Evolutionary conservation across 2,797 vertebrate species (phyloP).

Genomic region (Eulemur coronatus): DNA sequence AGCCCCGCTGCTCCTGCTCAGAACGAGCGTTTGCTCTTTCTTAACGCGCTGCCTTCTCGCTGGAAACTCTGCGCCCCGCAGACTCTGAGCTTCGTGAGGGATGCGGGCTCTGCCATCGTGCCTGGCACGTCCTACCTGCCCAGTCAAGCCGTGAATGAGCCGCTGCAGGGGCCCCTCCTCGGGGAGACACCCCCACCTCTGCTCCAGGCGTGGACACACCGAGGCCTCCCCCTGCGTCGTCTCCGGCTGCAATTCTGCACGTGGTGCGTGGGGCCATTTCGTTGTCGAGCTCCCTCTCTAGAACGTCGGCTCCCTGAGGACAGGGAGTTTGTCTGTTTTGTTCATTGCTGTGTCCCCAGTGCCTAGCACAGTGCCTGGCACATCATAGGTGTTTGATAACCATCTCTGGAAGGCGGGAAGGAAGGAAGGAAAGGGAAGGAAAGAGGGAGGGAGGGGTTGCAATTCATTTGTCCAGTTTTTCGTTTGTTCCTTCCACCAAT

Average conservation of each 20-base stretch:
- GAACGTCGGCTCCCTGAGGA: fast-evolving
- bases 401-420: neutral
- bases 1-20: neutral
- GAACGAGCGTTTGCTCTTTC: constrained; percentile 21
- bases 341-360: fast-evolving
- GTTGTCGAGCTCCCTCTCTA: fast-evolving
- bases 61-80: neutral
- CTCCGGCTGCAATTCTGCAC: neutral
- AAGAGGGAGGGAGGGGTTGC: neutral
- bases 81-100: neutral
- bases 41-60: neutral
- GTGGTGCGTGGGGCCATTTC: fast-evolving
- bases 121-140: neutral
- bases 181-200: neutral
- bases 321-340: neutral
- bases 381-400: neutral
- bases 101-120: neutral
- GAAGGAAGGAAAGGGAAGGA: neutral
- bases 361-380: neutral
- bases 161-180: neutral
- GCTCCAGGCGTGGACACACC: fast-evolving
- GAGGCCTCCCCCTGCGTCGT: fast-evolving
- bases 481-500: neutral
- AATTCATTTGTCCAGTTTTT: neutral
- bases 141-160: fast-evolving